phyloP scores from a whole-genome alignment of 1,140 invertebrate species.

The Orchesella cincta region DNA sequence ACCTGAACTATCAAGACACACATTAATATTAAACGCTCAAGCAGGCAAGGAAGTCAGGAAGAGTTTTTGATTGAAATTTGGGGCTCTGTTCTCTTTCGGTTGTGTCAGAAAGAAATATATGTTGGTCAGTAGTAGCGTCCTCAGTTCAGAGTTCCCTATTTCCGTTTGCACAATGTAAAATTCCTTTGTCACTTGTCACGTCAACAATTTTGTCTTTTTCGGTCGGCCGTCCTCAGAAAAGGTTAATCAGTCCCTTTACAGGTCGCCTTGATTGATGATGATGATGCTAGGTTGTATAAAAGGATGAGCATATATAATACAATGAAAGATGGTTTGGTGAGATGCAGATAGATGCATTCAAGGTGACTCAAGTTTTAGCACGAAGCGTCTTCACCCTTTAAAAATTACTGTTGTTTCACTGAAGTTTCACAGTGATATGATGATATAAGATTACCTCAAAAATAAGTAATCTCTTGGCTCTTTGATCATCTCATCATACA shows the following conservation, averaged over 20 bases:
- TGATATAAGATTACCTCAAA: background rate
- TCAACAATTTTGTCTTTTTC: too few relatives aligned
- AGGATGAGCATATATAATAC: background rate
- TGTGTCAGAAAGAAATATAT: background rate
- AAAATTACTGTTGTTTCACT: background rate
- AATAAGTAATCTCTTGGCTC: background rate
- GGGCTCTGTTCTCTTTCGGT: background rate
- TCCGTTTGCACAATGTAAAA: too few relatives aligned
- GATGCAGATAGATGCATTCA: background rate
- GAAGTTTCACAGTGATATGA: background rate
- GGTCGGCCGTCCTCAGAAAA: too few relatives aligned
- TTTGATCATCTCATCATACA: too few relatives aligned
- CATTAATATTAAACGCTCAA: background rate
- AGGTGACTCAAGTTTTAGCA: background rate
- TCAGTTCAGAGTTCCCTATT: background rate
- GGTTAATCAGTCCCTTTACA: too few relatives aligned
- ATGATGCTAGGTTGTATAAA: too few relatives aligned
- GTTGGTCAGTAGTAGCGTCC: background rate
- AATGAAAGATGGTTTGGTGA: background rate
- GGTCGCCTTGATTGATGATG: too few relatives aligned
- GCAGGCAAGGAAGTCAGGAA: conserved; percentile 2
- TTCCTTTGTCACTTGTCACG: too few relatives aligned
- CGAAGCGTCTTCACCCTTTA: background rate
- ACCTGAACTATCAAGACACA: background rate
- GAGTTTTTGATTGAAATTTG: background rate